Evolutionary conservation across 2,113 vertebrate genomes (phyloP), one percentile per base, ranked within the genome.

Genomic region (Rutilus rutilus): DNA sequence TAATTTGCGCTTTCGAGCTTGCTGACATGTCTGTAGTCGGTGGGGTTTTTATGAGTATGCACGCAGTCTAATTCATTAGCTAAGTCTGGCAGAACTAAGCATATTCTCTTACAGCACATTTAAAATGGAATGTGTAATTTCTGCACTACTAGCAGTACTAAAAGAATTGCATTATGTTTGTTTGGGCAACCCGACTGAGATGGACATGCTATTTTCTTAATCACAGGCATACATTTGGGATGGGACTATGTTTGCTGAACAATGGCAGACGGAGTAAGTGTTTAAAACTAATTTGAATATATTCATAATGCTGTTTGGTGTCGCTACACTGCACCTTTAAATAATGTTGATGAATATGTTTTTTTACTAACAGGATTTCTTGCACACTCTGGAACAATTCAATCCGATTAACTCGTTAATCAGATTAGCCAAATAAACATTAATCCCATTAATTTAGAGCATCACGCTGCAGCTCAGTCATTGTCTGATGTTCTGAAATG

Each of bases 371-470:
- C n/a, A 54, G 50, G 75, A 77, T 77, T 77, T 52, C 50, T 77
- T 54, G 17, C 47, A 21, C 27, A 33, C 75, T 77, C 54, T 39
- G 52, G 62, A 62, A 10, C 57, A 25, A 21, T 79, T 79, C 62
- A 52, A 82, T 82, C 42, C n/a, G 42, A 82, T 71, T n/a, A 71
- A 71, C 85, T 89, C 42, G 33, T 88, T 86, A 47, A 79, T 81
- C 64, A 59, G 75, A 77, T 54, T 77, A 54, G 47, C 45, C 75
- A 77, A 67, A 85, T 25, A 78, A 45, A 36, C 39, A 54, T 69
- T 82, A 21, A 69, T 82, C 86, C 23, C 71, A 25, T 89, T 92
- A 85, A 89, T 89, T 78, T 87, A 88, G 64, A 85, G 86, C 85
- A 86, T 87, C 86, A 85, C 88, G 64, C 64, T 47, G 79, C 71